Percentiles rank a stretch among this genome's conserved stretches.
These are phyloP conservation scores for Caenorhabditis sp. DNA, from an alignment of 2,888 invertebrate genomes.

Conservation along the genomic window DNA sequence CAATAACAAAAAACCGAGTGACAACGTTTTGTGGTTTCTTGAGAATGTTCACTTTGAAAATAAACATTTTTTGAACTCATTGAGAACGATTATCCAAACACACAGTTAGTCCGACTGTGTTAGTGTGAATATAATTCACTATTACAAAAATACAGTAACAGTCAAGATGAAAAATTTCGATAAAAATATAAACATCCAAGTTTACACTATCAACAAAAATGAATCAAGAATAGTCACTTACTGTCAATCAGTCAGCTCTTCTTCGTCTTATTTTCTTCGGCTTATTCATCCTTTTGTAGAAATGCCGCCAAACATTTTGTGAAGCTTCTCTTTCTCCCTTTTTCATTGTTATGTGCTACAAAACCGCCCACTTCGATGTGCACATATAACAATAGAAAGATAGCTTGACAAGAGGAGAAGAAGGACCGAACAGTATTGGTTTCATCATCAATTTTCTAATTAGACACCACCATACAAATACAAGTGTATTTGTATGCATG, in stretches of 20 bases:
- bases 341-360: neutral
- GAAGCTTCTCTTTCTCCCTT: neutral
- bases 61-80: no score
- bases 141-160: neutral
- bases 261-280: neutral
- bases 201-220: neutral
- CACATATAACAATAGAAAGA: neutral
- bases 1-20: no score
- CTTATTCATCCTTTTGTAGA: neutral
- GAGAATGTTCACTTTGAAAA: no score
- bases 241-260: neutral
- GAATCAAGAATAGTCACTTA: neutral
- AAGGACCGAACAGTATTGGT: neutral
- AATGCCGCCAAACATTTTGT: neutral
- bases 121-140: no score
- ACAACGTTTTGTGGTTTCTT: no score
- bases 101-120: no score
- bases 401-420: neutral
- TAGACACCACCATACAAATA: neutral
- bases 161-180: neutral
- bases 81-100: no score
- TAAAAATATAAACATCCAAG: neutral
- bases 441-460: constrained; percentile 4
- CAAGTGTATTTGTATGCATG: neutral
- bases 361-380: neutral